Percentiles rank a stretch among this genome's conserved stretches.
Conservation (phyloP, 2,797 vertebrate genomes). For the Crypturellus tataupa region DNA sequence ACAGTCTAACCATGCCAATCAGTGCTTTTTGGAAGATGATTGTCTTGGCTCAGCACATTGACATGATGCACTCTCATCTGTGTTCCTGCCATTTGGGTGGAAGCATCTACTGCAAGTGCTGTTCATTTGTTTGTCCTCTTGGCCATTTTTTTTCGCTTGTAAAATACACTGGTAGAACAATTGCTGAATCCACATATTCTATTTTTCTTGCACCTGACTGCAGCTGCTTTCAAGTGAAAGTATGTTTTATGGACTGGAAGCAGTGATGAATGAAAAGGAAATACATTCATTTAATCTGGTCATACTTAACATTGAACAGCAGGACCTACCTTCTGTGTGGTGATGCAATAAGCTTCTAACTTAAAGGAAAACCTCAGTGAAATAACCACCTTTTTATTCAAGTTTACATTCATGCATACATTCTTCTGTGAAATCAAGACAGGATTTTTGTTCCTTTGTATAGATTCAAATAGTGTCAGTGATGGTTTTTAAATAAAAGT, state of each 20-base stretch:
- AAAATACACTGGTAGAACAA: not conserved
- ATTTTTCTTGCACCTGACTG: constrained; percentile 34
- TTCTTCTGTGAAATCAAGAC: not conserved
- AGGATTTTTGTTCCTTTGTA: not conserved
- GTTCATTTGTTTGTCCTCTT: not conserved
- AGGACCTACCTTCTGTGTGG: not conserved
- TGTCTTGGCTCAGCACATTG: constrained; percentile 28
- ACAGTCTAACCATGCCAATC: constrained; percentile 52
- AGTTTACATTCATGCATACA: not conserved
- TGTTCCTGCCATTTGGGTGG: constrained; percentile 22
- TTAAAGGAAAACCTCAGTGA: not conserved
- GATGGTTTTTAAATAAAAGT: not conserved
- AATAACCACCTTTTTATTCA: not conserved
- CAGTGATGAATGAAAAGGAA: not conserved
- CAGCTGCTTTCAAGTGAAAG: not conserved
- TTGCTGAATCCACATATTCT: not conserved
- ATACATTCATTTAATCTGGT: not conserved
- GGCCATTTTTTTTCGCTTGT: not conserved
- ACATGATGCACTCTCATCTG: not conserved
- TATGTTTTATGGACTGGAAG: not conserved
- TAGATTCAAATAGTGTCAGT: not conserved
- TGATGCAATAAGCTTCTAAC: not conserved
- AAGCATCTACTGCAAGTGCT: not conserved
- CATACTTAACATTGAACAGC: not conserved
- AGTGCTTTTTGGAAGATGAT: constrained; percentile 45